Evolutionary conservation across 2,888 invertebrate species (phyloP), one percentile per base, ranked within the genome.

Genomic region (Parelbella ahira): DNA sequence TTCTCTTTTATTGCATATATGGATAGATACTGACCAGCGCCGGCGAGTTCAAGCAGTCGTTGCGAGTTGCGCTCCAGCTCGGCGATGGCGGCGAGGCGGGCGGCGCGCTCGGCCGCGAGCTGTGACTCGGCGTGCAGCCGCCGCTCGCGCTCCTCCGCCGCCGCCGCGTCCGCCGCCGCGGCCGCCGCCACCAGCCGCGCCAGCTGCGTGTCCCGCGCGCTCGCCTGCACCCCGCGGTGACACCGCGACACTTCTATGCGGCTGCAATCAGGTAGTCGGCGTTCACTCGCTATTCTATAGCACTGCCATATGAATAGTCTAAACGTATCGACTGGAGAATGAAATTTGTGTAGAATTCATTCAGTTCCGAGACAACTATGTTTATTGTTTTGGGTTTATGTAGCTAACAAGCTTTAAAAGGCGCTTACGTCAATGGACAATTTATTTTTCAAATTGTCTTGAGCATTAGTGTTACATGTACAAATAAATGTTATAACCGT

Each of bases 31-130:
- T 83, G 43, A 89, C 89, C 72, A 62, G 77, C 69, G 54, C 90
- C 74, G 65, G 75, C 84, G 57, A 90, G 86, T 25, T 90, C 92
- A 52, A 93, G 79, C 23, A 94, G 91, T 34, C 94, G 83, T 58
- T 92, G 91, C 9, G 93, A 91, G 68, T 94, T 94, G 49, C 90
- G 87, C 54, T 93, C 92, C 28, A 95, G 76, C 69, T 95, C 94
- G 7, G 92, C 90, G 58, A 92, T 90, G 43, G 93, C 91, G 2
- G 92, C 91, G n/a, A 91, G 88, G 38, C 94, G 91, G 44, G 94
- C 94, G 4, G 92, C 89, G 1, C 91, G 88, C 59, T 94, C 94
- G 6, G 91, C 91, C 21, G 90, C 90, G 52, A 94, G 73, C 53
- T 89, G 89, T 29, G 88, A 73, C 59, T 92, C 92, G 30, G 90